phyloP scores from a whole-genome alignment of 2,113 vertebrate species.

The Ptilorrhoa leucosticta region DNA sequence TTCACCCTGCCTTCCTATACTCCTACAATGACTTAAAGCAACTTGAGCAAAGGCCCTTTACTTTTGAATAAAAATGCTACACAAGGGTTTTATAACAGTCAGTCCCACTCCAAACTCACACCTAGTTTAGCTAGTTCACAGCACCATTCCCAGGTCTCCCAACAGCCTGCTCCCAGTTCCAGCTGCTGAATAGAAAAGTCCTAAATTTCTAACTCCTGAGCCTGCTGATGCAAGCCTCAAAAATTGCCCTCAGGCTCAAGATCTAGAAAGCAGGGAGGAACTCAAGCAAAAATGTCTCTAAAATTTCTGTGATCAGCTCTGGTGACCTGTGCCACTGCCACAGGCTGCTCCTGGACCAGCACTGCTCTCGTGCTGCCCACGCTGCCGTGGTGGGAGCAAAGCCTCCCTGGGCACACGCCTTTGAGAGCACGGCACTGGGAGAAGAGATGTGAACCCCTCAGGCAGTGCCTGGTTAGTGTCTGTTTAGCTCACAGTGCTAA shows the following conservation, averaged over 20 bases:
- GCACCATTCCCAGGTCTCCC: not conserved
- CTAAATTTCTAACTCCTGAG: not conserved
- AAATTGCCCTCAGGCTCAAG: not conserved
- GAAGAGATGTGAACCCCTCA: not conserved
- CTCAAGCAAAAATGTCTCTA: not conserved
- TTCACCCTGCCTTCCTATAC: not conserved
- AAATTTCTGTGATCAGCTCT: not conserved
- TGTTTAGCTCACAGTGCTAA: not conserved
- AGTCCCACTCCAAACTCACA: not conserved
- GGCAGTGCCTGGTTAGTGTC: not conserved
- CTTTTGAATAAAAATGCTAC: not conserved
- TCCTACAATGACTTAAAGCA: not conserved
- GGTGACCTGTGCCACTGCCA: not conserved
- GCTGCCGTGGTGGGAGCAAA: not conserved
- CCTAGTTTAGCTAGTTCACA: not conserved
- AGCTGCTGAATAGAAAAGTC: not conserved
- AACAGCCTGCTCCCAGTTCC: not conserved
- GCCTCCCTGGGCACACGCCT: not conserved
- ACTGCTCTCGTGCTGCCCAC: accelerated
- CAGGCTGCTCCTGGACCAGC: not conserved
- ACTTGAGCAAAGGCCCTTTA: not conserved
- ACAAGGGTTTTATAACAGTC: not conserved
- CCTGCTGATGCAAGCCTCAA: not conserved
- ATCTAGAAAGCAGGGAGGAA: not conserved
- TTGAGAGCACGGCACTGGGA: accelerated